These are phyloP conservation scores for Catharus ustulatus DNA, from an alignment of 2,797 vertebrate species.

Conservation along the genomic window DNA sequence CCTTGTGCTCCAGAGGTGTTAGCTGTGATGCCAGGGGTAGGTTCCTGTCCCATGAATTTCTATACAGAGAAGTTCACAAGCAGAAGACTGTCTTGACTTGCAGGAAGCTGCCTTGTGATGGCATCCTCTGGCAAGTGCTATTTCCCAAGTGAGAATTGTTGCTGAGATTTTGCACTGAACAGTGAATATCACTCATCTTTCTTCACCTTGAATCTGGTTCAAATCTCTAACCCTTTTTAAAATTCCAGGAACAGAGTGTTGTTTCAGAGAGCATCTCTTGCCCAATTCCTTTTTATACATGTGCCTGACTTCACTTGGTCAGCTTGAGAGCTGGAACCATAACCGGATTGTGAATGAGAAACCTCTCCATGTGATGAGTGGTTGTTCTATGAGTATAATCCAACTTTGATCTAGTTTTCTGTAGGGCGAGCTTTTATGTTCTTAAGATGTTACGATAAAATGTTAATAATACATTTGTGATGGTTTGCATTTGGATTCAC, in stretches of 20 bases:
- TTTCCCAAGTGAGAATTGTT: not conserved
- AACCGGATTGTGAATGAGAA: not conserved
- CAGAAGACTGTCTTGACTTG: not conserved
- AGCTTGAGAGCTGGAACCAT: not conserved
- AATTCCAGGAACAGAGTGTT: not conserved
- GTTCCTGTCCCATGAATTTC: not conserved
- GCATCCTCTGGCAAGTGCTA: not conserved
- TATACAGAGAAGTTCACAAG: not conserved
- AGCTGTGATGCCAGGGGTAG: accelerated
- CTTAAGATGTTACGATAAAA: not conserved
- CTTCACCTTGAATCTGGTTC: not conserved
- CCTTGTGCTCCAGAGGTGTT: not conserved
- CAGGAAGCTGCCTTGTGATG: not conserved
- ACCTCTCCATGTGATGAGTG: not conserved
- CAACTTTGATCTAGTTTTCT: not conserved
- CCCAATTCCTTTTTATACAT: not conserved
- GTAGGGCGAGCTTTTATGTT: not conserved
- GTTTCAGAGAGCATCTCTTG: not conserved
- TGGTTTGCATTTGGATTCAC: not conserved
- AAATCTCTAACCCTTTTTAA: not conserved
- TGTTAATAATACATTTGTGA: not conserved
- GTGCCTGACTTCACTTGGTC: not conserved
- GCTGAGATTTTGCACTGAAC: not conserved
- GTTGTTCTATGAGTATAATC: not conserved
- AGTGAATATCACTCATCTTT: not conserved